Conservation (phyloP, 2,888 invertebrate species). For the Aromia moschata region DNA sequence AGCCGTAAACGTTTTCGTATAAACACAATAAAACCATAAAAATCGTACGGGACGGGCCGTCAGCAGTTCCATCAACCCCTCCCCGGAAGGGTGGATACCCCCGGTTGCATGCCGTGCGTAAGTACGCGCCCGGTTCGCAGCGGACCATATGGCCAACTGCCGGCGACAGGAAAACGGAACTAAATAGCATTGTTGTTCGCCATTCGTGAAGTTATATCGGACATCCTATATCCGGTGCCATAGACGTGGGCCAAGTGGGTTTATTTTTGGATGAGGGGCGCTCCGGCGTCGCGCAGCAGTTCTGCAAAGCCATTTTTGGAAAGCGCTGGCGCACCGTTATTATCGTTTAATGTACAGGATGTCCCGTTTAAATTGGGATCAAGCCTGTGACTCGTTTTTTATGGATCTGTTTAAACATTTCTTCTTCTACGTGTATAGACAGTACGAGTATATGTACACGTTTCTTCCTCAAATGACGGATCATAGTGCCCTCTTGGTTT, state of each 20-base stretch:
- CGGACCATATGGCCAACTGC: conserved; percentile 40
- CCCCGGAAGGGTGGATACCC: conserved; percentile 8
- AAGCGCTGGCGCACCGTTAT: no score
- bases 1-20: conserved; percentile 27
- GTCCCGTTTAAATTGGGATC: no score
- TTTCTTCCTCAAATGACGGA: no score
- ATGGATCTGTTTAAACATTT: no score
- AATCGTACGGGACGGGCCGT: conserved; percentile 21
- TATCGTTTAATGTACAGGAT: no score
- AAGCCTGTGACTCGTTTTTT: no score
- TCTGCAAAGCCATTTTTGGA: conserved; percentile 4
- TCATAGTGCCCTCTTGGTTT: no score
- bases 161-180: conserved; percentile 49
- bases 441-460: no score
- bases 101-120: conserved; percentile 1
- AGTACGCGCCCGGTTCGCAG: neutral
- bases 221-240: conserved; percentile 58
- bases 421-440: no score
- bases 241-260: conserved; percentile 23
- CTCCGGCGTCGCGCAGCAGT: neutral
- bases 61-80: no score
- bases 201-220: conserved; percentile 56
- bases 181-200: conserved; percentile 48
- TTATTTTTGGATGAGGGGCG: conserved; percentile 14
- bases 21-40: conserved; percentile 31